phyloP scores from a whole-genome alignment of 1,140 invertebrate species.

The Diploscapter pachys region DNA sequence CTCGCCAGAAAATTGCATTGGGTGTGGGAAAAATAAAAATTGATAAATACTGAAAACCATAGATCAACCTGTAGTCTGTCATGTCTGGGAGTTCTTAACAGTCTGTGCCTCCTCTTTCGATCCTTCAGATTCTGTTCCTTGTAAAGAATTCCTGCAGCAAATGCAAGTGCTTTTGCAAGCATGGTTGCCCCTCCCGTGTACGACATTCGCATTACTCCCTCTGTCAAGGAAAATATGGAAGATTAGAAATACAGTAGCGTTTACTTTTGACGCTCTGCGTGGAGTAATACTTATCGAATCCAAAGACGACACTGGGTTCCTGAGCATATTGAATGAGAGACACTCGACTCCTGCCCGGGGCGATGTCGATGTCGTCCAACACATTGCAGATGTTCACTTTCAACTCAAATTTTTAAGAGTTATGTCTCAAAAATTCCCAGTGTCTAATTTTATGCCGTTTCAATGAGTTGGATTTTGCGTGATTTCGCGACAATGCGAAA shows the following conservation, averaged over 20 bases:
- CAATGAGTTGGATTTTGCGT: too few species aligned
- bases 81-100: constrained; percentile 50
- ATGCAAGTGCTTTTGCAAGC: constrained; percentile 51
- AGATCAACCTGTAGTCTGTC: constrained; percentile 46
- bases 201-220: constrained; percentile 44
- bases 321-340: constrained; percentile 45
- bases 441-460: too few species aligned
- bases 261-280: constrained; percentile 38
- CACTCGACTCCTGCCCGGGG: constrained; percentile 45
- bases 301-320: constrained; percentile 47
- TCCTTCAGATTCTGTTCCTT: constrained; percentile 54
- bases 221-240: constrained; percentile 28
- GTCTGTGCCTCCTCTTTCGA: constrained; percentile 37
- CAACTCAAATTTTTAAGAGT: constrained; percentile 23
- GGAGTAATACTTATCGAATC: constrained; percentile 47
- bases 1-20: constrained; percentile 1
- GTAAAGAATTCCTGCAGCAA: constrained; percentile 49
- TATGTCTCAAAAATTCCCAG: neutral
- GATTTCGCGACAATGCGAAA: too few species aligned
- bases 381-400: constrained; percentile 38
- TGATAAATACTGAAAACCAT: constrained; percentile 19
- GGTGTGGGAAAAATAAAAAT: constrained; percentile 11
- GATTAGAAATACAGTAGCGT: constrained; percentile 1
- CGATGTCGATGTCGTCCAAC: constrained; percentile 47
- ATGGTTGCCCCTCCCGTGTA: constrained; percentile 52